Percentiles rank a stretch among this genome's conserved stretches.
Evolutionary conservation across 2,113 vertebrate species (phyloP).

Genomic region (Piprites chloris): DNA sequence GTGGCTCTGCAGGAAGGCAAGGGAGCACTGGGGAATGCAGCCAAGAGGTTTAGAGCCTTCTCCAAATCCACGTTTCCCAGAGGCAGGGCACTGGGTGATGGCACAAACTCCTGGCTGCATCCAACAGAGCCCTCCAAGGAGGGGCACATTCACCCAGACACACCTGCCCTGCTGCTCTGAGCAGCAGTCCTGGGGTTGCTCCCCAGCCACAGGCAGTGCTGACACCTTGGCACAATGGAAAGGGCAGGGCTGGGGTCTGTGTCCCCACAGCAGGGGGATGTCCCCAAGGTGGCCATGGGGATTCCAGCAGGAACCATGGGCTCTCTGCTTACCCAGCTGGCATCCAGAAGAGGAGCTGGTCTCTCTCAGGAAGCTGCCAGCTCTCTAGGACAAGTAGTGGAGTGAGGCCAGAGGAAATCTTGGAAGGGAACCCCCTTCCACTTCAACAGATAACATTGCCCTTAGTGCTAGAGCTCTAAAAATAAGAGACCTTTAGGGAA

Average conservation of each 20-base stretch:
- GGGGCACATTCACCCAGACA: background rate
- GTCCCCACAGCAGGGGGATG: accelerated
- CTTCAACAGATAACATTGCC: background rate
- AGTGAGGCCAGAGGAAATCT: background rate
- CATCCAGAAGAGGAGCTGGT: background rate
- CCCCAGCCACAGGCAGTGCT: background rate
- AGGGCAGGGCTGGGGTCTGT: background rate
- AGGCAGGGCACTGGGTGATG: accelerated
- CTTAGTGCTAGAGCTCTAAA: background rate
- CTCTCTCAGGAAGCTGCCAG: background rate
- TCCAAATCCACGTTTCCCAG: background rate
- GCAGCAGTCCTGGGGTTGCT: background rate
- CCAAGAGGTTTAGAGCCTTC: background rate
- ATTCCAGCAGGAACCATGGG: background rate
- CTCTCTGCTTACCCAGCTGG: background rate
- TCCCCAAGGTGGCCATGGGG: background rate
- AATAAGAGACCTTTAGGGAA: background rate
- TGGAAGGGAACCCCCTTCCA: background rate
- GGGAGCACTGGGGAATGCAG: accelerated
- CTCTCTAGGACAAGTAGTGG: background rate
- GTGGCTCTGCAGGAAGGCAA: background rate
- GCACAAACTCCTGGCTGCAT: background rate
- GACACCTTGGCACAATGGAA: accelerated
- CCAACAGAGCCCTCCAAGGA: background rate
- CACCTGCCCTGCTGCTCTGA: background rate